Evolutionary conservation across 2,113 vertebrate species (phyloP).

Genomic region (Petrocephalus zakoni): DNA sequence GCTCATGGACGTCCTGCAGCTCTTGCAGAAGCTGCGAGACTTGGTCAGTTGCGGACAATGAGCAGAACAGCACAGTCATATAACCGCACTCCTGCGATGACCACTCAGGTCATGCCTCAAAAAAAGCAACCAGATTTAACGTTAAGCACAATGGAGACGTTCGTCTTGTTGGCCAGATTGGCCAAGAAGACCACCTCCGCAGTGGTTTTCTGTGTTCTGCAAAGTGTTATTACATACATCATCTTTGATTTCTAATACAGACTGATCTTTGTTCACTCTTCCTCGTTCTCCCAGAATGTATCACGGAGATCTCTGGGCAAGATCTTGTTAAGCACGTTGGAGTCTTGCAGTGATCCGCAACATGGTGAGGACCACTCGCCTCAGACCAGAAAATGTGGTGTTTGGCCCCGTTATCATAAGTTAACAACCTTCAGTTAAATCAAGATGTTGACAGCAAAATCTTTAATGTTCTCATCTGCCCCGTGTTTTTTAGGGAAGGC

Average conservation of each 20-base stretch:
- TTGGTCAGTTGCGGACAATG: conserved; percentile 61
- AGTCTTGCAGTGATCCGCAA: conserved; percentile 69
- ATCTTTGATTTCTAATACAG: not conserved
- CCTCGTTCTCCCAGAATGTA: conserved; percentile 66
- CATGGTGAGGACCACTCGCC: conserved; percentile 63
- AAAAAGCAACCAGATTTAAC: not conserved
- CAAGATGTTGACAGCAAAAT: not conserved
- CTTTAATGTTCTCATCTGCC: conserved; percentile 11
- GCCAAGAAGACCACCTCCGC: not conserved
- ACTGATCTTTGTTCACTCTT: not conserved
- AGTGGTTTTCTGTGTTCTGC: not conserved
- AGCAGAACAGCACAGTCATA: not conserved
- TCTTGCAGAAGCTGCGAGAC: conserved; percentile 78
- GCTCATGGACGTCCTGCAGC: conserved; percentile 78
- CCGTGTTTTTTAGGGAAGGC: conserved; percentile 56
- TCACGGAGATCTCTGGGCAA: conserved; percentile 80
- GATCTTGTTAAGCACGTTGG: conserved; percentile 84
- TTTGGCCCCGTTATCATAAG: conserved; percentile 23
- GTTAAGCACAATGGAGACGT: not conserved
- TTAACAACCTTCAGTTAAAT: conserved; percentile 2
- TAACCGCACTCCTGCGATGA: not conserved
- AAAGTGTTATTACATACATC: not conserved
- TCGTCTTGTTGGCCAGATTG: not conserved
- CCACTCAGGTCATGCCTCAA: not conserved
- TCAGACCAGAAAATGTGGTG: conserved; percentile 22